Percentiles rank a stretch among this genome's conserved stretches.
phyloP scores from a whole-genome alignment of 2,113 vertebrate genomes.

The pig (Sus scrofa) region DNA sequence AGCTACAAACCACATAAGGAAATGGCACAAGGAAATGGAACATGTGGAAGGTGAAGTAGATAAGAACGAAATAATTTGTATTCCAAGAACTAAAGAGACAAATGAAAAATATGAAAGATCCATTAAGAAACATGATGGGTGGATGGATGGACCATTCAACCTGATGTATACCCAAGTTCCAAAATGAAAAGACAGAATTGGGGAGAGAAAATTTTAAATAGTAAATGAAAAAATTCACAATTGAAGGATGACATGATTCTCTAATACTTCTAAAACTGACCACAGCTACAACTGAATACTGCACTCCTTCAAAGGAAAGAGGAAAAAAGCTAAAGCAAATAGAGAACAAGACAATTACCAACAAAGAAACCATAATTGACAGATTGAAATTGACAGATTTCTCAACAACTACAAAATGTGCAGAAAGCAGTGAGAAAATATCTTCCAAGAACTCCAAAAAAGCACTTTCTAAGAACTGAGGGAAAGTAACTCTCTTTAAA shows the following conservation, averaged over 20 bases:
- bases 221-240: background rate
- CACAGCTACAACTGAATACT: background rate
- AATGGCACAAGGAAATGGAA: background rate
- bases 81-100: constrained; percentile 2
- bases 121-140: background rate
- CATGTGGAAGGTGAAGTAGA: background rate
- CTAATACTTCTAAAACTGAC: background rate
- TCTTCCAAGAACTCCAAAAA: background rate
- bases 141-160: background rate
- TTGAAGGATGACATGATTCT: background rate
- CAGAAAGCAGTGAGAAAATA: constrained; percentile 27
- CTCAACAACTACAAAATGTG: constrained; percentile 46
- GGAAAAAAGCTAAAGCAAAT: background rate
- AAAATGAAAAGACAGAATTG: background rate
- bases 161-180: background rate
- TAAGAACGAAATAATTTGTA: constrained; percentile 9
- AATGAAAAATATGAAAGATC: background rate
- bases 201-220: constrained; percentile 14
- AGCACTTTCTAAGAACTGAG: background rate
- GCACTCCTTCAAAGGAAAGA: background rate
- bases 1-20: background rate
- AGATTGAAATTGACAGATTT: background rate
- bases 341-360: constrained; percentile 1
- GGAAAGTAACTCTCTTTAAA: background rate
- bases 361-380: background rate